These are phyloP conservation scores for Acipenser oxyrinchus DNA, from an alignment of 2,797 vertebrate genomes.

Conservation along the genomic window DNA sequence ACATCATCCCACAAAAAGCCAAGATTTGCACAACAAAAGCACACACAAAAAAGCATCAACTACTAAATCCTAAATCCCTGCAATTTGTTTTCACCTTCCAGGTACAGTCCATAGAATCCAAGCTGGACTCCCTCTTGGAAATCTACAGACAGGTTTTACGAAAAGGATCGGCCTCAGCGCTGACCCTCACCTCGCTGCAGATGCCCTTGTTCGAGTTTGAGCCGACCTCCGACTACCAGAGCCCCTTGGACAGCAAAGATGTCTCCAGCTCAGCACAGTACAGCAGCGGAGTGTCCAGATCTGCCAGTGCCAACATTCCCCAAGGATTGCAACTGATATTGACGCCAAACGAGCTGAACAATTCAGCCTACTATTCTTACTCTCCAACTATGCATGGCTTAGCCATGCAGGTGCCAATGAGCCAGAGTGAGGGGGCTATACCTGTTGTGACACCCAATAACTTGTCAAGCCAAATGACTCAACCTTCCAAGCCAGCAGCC, in stretches of 20 bases:
- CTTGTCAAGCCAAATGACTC: slow-evolving; percentile 61
- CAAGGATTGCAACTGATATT: slow-evolving; percentile 84
- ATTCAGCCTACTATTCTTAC: slow-evolving; percentile 73
- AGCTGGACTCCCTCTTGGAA: slow-evolving; percentile 88
- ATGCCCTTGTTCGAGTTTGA: slow-evolving; percentile 86
- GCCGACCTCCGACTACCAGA: slow-evolving; percentile 91
- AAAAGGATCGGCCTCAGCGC: slow-evolving; percentile 83
- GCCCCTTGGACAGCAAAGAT: slow-evolving; percentile 80
- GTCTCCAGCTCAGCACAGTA: slow-evolving; percentile 73
- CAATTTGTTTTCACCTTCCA: slow-evolving; percentile 32
- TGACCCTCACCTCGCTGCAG: slow-evolving; percentile 79
- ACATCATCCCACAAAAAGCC: too few species aligned
- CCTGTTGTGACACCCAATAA: slow-evolving; percentile 58
- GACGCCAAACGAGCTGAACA: slow-evolving; percentile 76
- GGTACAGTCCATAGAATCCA: slow-evolving; percentile 96
- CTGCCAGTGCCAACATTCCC: slow-evolving; percentile 76
- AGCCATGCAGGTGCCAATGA: slow-evolving; percentile 57
- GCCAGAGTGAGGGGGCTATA: slow-evolving; percentile 55
- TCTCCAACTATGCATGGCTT: slow-evolving; percentile 63
- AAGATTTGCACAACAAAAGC: too few species aligned
- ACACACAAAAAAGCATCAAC: too few species aligned
- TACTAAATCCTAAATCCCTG: too few species aligned
- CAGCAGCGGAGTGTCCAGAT: slow-evolving; percentile 68
- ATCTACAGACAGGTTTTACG: slow-evolving; percentile 89
- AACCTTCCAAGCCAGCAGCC: slow-evolving; percentile 53